Percentiles rank a stretch among this genome's conserved stretches.
These are phyloP conservation scores for Agrenia bidenticulata DNA, from an alignment of 2,888 invertebrate genomes.

Conservation along the genomic window DNA sequence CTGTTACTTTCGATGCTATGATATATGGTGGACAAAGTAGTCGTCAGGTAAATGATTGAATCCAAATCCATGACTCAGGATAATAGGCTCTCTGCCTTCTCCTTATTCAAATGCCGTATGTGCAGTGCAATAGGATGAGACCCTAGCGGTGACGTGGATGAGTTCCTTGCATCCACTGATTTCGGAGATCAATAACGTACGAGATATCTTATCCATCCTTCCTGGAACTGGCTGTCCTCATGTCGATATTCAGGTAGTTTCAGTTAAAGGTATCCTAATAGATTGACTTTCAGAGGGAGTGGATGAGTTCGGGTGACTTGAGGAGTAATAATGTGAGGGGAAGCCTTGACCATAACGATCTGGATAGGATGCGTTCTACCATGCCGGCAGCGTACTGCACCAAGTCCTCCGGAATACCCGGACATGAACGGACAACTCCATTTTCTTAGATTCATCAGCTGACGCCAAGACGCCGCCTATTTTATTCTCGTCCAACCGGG, in stretches of 20 bases:
- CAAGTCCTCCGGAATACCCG: constrained; percentile 19
- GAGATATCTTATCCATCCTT: too few relatives aligned
- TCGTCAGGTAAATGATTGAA: too few relatives aligned
- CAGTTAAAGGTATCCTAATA: neutral
- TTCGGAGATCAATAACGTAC: too few relatives aligned
- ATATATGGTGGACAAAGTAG: too few relatives aligned
- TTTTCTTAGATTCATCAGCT: constrained; percentile 27
- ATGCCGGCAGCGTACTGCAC: constrained; percentile 3
- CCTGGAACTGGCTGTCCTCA: neutral
- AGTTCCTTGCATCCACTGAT: too few relatives aligned
- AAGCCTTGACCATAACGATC: neutral
- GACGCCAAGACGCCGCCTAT: constrained; percentile 34
- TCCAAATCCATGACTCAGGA: too few relatives aligned
- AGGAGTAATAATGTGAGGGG: neutral
- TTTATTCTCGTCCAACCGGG: constrained; percentile 29
- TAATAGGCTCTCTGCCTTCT: too few relatives aligned
- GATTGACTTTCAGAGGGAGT: neutral
- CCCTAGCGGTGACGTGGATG: too few relatives aligned
- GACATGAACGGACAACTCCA: constrained; percentile 16
- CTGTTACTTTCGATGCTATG: too few relatives aligned
- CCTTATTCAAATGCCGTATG: too few relatives aligned
- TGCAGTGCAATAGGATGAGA: too few relatives aligned
- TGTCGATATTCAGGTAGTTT: neutral
- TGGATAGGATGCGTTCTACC: constrained; percentile 1
- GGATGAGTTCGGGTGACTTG: neutral